phyloP scores from a whole-genome alignment of 2,797 vertebrate species.

The Poeciliopsis turneri region DNA sequence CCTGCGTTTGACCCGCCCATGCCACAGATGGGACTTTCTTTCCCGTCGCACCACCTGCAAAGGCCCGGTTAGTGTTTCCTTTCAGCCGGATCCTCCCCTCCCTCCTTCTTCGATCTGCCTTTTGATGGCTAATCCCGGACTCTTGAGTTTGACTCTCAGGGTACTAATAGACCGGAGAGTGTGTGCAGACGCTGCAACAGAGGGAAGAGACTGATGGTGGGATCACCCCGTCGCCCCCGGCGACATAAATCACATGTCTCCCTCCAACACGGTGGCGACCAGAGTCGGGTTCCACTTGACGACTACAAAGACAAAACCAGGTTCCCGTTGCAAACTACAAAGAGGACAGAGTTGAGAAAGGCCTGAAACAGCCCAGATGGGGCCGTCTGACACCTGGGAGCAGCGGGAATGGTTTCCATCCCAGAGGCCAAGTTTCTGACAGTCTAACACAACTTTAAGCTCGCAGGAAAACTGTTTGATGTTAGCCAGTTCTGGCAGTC shows the following conservation, averaged over 20 bases:
- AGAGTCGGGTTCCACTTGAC: conserved; percentile 62
- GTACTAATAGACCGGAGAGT: conserved; percentile 38
- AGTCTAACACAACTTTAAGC: neutral
- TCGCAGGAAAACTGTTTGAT: neutral
- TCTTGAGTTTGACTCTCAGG: conserved; percentile 32
- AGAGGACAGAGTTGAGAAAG: conserved; percentile 36
- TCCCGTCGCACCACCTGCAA: conserved; percentile 77
- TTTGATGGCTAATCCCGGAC: conserved; percentile 81
- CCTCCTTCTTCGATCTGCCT: conserved; percentile 28
- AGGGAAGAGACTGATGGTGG: conserved; percentile 30
- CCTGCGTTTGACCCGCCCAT: conserved; percentile 50
- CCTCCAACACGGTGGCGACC: conserved; percentile 60
- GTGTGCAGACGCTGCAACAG: conserved; percentile 63
- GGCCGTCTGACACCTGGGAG: conserved; percentile 57
- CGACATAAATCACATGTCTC: conserved; percentile 72
- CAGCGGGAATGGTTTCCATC: conserved; percentile 50
- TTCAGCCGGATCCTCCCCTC: conserved; percentile 31
- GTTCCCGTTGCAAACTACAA: conserved; percentile 71
- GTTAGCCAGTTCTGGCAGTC: neutral
- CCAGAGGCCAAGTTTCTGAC: conserved; percentile 13
- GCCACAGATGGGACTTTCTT: conserved; percentile 70
- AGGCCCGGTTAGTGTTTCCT: conserved; percentile 69
- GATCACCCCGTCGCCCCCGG: conserved; percentile 36
- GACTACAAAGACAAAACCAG: conserved; percentile 72
- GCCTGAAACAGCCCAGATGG: conserved; percentile 49